Evolutionary conservation across 2,797 vertebrate genomes (phyloP).

Genomic region (Distichodus sexfasciatus): DNA sequence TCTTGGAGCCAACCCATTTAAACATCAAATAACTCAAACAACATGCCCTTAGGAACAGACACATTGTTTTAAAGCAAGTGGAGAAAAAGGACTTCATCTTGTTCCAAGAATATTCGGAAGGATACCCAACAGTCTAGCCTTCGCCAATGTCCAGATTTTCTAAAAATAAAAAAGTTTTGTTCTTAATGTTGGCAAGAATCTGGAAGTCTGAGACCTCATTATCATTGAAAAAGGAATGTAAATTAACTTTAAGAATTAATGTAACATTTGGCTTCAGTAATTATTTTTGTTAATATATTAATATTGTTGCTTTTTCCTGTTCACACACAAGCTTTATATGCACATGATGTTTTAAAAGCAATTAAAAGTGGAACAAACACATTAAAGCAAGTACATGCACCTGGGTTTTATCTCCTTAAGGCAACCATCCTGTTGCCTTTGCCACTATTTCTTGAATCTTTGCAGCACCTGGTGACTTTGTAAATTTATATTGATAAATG

Average conservation of each 20-base stretch:
- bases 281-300: too few species aligned
- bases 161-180: neutral
- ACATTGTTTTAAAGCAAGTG: slow-evolving; percentile 59
- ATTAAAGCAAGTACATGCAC: neutral
- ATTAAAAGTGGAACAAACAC: too few species aligned
- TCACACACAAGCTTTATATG: too few species aligned
- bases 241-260: too few species aligned
- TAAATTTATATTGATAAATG: slow-evolving; percentile 23
- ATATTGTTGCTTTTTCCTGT: too few species aligned
- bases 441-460: neutral
- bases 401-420: neutral
- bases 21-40: slow-evolving; percentile 64
- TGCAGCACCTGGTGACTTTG: neutral
- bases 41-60: slow-evolving; percentile 61
- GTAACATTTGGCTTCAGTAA: too few species aligned
- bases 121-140: slow-evolving; percentile 20
- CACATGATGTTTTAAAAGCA: too few species aligned
- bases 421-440: neutral
- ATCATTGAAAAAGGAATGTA: too few species aligned
- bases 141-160: slow-evolving; percentile 26
- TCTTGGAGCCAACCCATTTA: slow-evolving; percentile 62
- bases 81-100: slow-evolving; percentile 42
- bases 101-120: slow-evolving; percentile 40
- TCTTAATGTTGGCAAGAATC: neutral
- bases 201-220: too few species aligned